These are phyloP conservation scores for Phyllotreta cruciferae DNA, from an alignment of 2,888 invertebrate genomes.

Conservation along the genomic window DNA sequence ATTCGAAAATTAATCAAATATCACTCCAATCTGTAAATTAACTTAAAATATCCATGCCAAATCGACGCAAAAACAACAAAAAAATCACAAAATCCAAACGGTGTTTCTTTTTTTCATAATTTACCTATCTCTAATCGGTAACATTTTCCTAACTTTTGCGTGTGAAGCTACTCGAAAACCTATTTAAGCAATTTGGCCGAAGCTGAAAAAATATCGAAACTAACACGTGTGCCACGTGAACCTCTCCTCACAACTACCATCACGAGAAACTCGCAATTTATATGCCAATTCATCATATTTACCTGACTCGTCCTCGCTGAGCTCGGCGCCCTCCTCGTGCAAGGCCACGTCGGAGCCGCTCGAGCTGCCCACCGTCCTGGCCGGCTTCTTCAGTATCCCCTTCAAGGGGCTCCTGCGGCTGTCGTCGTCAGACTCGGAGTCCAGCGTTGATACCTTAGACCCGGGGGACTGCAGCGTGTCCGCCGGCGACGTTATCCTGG, in stretches of 20 bases:
- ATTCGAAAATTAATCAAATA: slow-evolving; percentile 10
- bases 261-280: slow-evolving; percentile 16
- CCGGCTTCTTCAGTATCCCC: slow-evolving; percentile 56
- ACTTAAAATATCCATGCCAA: slow-evolving; percentile 9
- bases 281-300: slow-evolving; percentile 49
- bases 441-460: slow-evolving; percentile 52
- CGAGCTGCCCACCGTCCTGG: slow-evolving; percentile 66
- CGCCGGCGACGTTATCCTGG: slow-evolving; percentile 49
- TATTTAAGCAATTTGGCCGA: slow-evolving; percentile 33
- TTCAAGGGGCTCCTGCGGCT: slow-evolving; percentile 54
- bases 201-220: slow-evolving; percentile 31
- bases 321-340: slow-evolving; percentile 68
- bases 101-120: not conserved
- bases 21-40: not conserved
- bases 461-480: slow-evolving; percentile 50
- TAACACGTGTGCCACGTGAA: slow-evolving; percentile 15
- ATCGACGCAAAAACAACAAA: not conserved
- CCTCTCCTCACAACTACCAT: too few relatives aligned
- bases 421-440: slow-evolving; percentile 61
- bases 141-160: slow-evolving; percentile 9
- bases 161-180: slow-evolving; percentile 13
- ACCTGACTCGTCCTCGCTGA: slow-evolving; percentile 71
- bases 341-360: slow-evolving; percentile 71
- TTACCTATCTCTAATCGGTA: slow-evolving; percentile 6
- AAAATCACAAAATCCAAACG: slow-evolving; percentile 9